Base-by-base conservation (phyloP, 2,113 vertebrate genomes). In the Brachyistius frenatus region DNA sequence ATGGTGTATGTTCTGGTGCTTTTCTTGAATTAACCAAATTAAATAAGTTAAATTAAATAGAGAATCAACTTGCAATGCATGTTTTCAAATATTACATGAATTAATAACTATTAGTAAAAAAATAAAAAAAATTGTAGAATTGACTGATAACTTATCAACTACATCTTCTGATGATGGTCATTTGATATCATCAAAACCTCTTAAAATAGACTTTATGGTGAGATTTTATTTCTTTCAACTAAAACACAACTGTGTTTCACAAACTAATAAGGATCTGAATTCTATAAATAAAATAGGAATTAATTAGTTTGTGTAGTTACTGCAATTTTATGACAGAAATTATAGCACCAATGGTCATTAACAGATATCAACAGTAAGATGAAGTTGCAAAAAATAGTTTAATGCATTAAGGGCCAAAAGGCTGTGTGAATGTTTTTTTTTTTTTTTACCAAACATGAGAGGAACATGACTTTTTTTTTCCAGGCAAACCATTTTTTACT, bases 371-470 rank as follows among this genome's bases (percentile, higher is more conserved):
- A 35, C 66, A 56, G 35, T 30, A 46, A 56, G 30, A 65, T 35
- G 10, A 60, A 35, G 7, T 44, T 23, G 23, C 23, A 23, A 23
- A 4, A 54, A 57, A 47, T 46, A 49, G 62, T 9, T 60, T 58
- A 39, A 65, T 39, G 10, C 11, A 49, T 5, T 37, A 47, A 60
- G 67, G 9, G 7, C 32, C 30, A 36, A 44, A 37, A 47, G 1
- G 14, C 36, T 67, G 35, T n/a, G 30, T 55, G 3, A 14, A 16
- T 35, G 5, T n/a, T n/a, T n/a, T n/a, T 23, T 23, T 23, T 67
- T 63, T 47, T 52, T 58, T 49, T 2, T 53, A 11, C 13, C 30
- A 50, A 31, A 68, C 41, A 50, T 60, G 46, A 69, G 58, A 77
- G 60, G 6, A 76, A 31, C 8, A 39, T 46, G 1, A 30, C 1